These are phyloP conservation scores for Amiota communis DNA, from an alignment of 2,888 invertebrate species.

Conservation along the genomic window DNA sequence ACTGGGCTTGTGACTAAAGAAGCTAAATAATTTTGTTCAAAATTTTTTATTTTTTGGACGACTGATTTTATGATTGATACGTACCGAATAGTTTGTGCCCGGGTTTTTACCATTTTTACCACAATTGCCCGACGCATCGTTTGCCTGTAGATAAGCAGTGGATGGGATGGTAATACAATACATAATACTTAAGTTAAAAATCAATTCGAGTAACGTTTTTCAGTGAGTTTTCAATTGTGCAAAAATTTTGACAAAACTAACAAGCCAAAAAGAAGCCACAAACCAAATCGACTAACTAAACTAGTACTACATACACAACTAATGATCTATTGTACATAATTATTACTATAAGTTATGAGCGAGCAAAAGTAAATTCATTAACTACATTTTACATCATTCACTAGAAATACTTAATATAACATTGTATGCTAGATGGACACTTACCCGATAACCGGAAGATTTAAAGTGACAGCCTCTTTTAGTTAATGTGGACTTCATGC, in stretches of 20 bases:
- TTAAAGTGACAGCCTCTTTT: constrained; percentile 98
- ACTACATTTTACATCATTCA: too few species aligned
- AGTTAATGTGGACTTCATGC: constrained; percentile 98
- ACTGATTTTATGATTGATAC: constrained; percentile 74
- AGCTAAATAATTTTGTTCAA: constrained; percentile 30
- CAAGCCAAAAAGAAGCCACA: constrained; percentile 32
- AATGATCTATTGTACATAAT: neutral
- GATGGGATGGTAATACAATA: constrained; percentile 70
- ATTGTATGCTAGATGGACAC: constrained; percentile 62
- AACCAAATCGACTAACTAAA: constrained; percentile 22
- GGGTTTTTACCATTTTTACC: constrained; percentile 74
- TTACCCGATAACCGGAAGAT: constrained; percentile 95
- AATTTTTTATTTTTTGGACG: constrained; percentile 33
- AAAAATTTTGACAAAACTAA: constrained; percentile 47
- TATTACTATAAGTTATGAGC: too few species aligned
- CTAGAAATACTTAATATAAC: neutral
- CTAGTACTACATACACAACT: constrained; percentile 27
- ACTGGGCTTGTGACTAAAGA: neutral
- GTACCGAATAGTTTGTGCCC: constrained; percentile 74
- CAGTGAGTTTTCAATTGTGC: constrained; percentile 31
- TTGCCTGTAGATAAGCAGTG: constrained; percentile 73
- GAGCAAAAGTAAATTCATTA: too few species aligned
- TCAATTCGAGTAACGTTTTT: constrained; percentile 32
- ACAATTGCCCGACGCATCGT: constrained; percentile 72
- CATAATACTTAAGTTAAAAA: constrained; percentile 49